Evolutionary conservation across 92 coral and sea anemone genomes (phyloP), one percentile per base, ranked within the genome.

Genomic region (Parazoanthus darwini): DNA sequence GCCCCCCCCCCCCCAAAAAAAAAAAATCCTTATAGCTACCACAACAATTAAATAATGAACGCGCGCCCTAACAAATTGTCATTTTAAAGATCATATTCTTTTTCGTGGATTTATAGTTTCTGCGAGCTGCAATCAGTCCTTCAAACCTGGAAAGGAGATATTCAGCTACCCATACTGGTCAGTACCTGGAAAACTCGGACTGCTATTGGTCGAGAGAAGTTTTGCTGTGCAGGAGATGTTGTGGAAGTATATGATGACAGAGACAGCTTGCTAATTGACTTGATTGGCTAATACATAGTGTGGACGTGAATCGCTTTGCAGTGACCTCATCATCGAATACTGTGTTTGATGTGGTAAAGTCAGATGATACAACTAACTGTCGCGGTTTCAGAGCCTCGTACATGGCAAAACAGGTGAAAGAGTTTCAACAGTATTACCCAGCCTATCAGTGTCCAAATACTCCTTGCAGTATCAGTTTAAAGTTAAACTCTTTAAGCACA

Each of bases 221-320:
- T 22, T 70, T 83, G 85, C 1, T 97, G 98, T 65, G 8, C 20
- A 2, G 39, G 63, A 67, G 99, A 97, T 88, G 65, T 73, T 68
- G 89, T 97, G 8, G 90, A 26, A 82, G 89, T 93, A 35, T 97
- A 74, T 85, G 99, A 97, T 86, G 99, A 98, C 23, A 59, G 70
- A 22, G 85, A 88, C 80, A 50, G 78, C 9, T 75, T 1, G 90
- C 93, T 15, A 59, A 77, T 14, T 39, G 4, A 39, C 42, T 70
- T 82, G 42, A 89, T 95, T 67, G 98, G 99, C 15, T 92, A 88
- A 43, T 94, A 94, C 79, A 29, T 29, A 0, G 33, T 97, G 99
- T 91, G 92, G 93, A 59, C 50, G 42, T 26, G 59, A 54, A 79
- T 39, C 98, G 97, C 36, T 93, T 89, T 77, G 80, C 76, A 20